A percentile compares a stretch with the other conserved stretches of the same genome.
Conservation (phyloP, 2,113 vertebrate species). For the Corythornis vintsioides region DNA sequence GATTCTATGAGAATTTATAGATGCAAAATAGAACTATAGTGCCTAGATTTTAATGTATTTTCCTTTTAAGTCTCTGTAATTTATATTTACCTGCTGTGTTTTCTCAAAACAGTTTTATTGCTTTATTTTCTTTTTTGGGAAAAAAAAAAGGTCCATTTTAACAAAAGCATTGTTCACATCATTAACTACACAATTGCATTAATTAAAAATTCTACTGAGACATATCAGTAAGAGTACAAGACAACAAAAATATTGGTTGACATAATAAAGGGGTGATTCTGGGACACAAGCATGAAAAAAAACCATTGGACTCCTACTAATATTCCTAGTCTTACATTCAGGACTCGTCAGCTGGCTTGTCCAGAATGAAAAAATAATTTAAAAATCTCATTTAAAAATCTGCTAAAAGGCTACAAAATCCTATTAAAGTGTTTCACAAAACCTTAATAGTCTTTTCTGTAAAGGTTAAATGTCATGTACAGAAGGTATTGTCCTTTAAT, state of each 20-base stretch:
- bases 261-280: background rate
- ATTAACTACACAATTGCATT: background rate
- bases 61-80: background rate
- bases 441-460: background rate
- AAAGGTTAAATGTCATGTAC: background rate
- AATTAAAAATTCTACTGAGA: background rate
- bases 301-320: background rate
- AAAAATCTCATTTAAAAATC: background rate
- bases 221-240: background rate
- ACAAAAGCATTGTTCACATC: background rate
- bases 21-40: background rate
- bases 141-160: background rate
- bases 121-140: background rate
- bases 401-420: background rate
- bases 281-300: background rate
- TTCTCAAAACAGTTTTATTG: background rate
- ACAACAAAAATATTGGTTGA: background rate
- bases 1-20: background rate
- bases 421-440: background rate
- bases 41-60: background rate
- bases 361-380: background rate
- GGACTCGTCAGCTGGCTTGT: background rate
- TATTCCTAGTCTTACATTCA: background rate
- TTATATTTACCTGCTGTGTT: background rate
- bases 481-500: background rate